phyloP scores from a whole-genome alignment of 2,113 vertebrate species.

The Amazona vittata region DNA sequence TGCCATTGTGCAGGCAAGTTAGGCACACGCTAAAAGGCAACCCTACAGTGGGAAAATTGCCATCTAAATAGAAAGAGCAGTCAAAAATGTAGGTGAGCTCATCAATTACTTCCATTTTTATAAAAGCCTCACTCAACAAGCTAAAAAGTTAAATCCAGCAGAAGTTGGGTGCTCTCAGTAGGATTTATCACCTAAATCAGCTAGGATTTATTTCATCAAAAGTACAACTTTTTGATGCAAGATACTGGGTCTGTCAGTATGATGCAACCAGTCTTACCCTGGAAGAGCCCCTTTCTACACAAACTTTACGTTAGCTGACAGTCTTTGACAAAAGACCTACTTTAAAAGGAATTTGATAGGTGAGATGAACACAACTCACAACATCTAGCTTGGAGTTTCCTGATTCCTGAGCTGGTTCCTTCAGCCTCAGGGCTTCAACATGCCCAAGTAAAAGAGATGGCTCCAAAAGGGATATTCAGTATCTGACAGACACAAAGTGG shows the following conservation, averaged over 20 bases:
- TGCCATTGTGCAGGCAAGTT: neutral
- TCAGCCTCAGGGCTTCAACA: neutral
- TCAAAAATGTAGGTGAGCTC: neutral
- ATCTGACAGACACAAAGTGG: neutral
- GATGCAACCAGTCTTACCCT: neutral
- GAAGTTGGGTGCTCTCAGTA: neutral
- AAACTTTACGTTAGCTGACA: neutral
- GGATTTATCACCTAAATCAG: neutral
- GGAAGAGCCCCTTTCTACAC: neutral
- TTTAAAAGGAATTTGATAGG: neutral
- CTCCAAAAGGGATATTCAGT: neutral
- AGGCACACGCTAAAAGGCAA: neutral
- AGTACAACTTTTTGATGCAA: neutral
- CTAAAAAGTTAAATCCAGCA: neutral
- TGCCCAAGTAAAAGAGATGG: neutral
- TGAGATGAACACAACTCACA: neutral
- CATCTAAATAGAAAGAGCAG: neutral
- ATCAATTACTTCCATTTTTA: neutral
- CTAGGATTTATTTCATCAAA: neutral
- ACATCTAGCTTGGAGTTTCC: neutral
- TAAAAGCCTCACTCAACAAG: neutral
- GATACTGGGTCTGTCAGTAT: neutral
- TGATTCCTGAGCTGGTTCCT: neutral
- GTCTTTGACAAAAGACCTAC: neutral
- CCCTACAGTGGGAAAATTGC: neutral